These are phyloP conservation scores for Bufo gargarizans DNA, from an alignment of 2,113 vertebrate species.

Conservation along the genomic window DNA sequence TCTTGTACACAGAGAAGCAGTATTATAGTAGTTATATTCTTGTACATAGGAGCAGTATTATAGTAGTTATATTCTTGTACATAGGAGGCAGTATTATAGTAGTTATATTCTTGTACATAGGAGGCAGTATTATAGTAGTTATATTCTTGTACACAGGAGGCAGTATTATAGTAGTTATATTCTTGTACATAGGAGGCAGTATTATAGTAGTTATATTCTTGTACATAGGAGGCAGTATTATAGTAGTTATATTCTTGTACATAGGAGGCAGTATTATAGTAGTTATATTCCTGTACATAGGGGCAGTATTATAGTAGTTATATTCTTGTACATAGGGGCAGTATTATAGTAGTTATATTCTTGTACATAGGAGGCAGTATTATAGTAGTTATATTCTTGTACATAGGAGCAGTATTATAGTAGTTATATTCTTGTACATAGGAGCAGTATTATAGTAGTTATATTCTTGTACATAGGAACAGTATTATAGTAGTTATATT, in stretches of 20 bases:
- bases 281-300: background rate
- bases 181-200: background rate
- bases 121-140: constrained; percentile 3
- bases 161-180: background rate
- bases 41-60: background rate
- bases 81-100: constrained; percentile 4
- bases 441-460: too few relatives aligned
- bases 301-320: background rate
- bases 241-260: background rate
- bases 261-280: background rate
- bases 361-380: background rate
- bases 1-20: background rate
- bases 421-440: too few relatives aligned
- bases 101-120: constrained; percentile 4
- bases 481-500: too few relatives aligned
- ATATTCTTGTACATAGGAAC: too few relatives aligned
- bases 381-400: background rate
- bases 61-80: constrained; percentile 8
- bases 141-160: background rate
- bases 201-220: constrained; percentile 16
- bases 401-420: background rate
- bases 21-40: constrained; percentile 13
- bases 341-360: background rate
- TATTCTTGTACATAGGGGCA: too few relatives aligned
- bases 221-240: background rate